These are phyloP conservation scores for Siderastrea radians DNA, from an alignment of 92 coral and sea anemone species.

Conservation along the genomic window DNA sequence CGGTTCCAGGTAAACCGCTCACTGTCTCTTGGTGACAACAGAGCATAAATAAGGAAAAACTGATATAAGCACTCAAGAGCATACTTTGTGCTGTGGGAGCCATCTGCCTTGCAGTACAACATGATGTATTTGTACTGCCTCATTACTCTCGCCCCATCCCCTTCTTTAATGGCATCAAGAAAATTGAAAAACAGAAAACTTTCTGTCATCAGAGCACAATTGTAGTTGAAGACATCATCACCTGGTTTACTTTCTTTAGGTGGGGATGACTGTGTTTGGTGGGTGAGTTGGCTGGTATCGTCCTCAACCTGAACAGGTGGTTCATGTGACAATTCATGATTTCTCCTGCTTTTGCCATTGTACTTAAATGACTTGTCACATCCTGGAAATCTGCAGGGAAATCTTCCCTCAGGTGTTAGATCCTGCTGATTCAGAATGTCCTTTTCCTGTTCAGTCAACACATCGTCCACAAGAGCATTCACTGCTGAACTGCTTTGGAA, in stretches of 20 bases:
- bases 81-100: conserved; percentile 60
- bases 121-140: conserved; percentile 57
- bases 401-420: conserved; percentile 70
- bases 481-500: conserved; percentile 32
- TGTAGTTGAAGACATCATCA: conserved; percentile 74
- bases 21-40: conserved; percentile 69
- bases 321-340: conserved; percentile 69
- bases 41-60: conserved; percentile 46
- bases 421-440: conserved; percentile 48
- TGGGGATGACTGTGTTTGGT: conserved; percentile 17
- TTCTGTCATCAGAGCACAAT: conserved; percentile 52
- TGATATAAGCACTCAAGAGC: conserved; percentile 69
- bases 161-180: conserved; percentile 70
- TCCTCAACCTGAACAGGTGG: conserved; percentile 65
- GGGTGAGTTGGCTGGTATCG: conserved; percentile 4
- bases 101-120: conserved; percentile 73
- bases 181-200: conserved; percentile 67
- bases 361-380: conserved; percentile 73
- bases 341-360: conserved; percentile 68
- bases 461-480: conserved; percentile 42
- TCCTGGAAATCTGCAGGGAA: conserved; percentile 72
- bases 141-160: conserved; percentile 67
- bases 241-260: conserved; percentile 4
- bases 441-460: conserved; percentile 62
- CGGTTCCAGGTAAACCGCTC: conserved; percentile 75